Evolutionary conservation across 2,888 invertebrate genomes (phyloP), one percentile per base, ranked within the genome.

Genomic region (Drosophila atripex): DNA sequence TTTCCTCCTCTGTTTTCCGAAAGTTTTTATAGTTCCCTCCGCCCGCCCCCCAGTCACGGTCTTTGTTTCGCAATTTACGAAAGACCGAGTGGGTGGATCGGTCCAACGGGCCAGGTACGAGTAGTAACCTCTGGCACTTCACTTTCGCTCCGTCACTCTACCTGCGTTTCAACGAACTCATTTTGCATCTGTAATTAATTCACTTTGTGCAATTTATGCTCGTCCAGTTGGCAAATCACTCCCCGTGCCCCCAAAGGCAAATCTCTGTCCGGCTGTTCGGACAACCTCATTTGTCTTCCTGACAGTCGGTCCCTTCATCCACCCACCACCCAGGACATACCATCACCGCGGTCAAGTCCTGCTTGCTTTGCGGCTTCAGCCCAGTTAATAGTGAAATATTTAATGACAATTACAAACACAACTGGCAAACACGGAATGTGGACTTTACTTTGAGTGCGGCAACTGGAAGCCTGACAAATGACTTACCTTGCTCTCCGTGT

Each of bases 401-500:
- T 64, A 78, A 70, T 77, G 76, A 72, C 77, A 85, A 82, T 85
- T 76, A 87, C 60, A 55, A 77, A 55, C 61, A 57, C 68, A 71
- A 70, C 59, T 45, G 28, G 54, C 38, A 35, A 57, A 56, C 8
- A 28, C 39, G 35, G n/a, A 35, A 43, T 49, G 35, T 30, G 11
- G 56, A 35, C 46, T 60, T 59, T 30, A 16, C 45, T 32, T 32
- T 35, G 28, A 30, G n/a, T 6, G 53, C 11, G 14, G 12, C 11
- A 9, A 9, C 28, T 52, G 53, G 12, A 14, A 8, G 38, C 75
- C 43, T 71, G 73, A 66, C 68, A 73, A 78, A 73, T 84, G 53
- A 43, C 77, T 89, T 74, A 92, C 92, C 91, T 90, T 92, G 66
- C 88, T 76, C 66, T 91, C 91, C 46, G 87, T 82, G 65, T 85